These are phyloP conservation scores for Drosophila dives DNA, from an alignment of 2,888 invertebrate species.

Conservation along the genomic window DNA sequence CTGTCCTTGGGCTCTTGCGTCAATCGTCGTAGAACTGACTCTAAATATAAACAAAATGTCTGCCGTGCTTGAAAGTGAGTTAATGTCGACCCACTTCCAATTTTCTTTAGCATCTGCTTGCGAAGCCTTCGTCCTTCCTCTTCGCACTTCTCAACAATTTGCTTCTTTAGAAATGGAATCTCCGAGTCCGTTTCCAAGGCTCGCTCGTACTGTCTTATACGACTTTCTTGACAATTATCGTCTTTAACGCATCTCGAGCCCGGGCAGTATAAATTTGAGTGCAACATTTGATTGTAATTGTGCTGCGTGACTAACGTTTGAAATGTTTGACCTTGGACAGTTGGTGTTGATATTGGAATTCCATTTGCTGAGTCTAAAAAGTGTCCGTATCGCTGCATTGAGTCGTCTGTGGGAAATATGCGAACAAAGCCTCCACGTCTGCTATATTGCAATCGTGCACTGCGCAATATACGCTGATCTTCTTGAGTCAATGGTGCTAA, in stretches of 20 bases:
- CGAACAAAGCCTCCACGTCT: conserved; percentile 95
- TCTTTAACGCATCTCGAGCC: conserved; percentile 64
- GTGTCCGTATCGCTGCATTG: conserved; percentile 93
- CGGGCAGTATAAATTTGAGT: conserved; percentile 90
- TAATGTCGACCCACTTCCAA: conserved; percentile 88
- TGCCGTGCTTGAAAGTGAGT: conserved; percentile 89
- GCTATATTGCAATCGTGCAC: conserved; percentile 91
- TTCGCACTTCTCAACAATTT: conserved; percentile 83
- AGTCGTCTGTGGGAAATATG: conserved; percentile 95
- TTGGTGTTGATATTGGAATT: conserved; percentile 89
- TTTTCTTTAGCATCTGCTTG: conserved; percentile 85
- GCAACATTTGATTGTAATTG: conserved; percentile 92
- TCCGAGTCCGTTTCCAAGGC: conserved; percentile 78
- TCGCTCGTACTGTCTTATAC: conserved; percentile 86
- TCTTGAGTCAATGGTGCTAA: conserved; percentile 88
- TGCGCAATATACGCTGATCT: conserved; percentile 91
- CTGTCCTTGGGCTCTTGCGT: conserved; percentile 84
- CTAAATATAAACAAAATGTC: conserved; percentile 91
- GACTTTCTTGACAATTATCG: conserved; percentile 81
- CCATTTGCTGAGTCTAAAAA: conserved; percentile 91
- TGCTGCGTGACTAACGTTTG: conserved; percentile 87
- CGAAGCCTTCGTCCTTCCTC: conserved; percentile 82
- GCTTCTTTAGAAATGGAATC: conserved; percentile 80
- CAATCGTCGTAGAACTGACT: conserved; percentile 90
- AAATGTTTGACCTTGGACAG: conserved; percentile 86